phyloP scores from a whole-genome alignment of 2,888 invertebrate species.

The Cepaea hortensis region DNA sequence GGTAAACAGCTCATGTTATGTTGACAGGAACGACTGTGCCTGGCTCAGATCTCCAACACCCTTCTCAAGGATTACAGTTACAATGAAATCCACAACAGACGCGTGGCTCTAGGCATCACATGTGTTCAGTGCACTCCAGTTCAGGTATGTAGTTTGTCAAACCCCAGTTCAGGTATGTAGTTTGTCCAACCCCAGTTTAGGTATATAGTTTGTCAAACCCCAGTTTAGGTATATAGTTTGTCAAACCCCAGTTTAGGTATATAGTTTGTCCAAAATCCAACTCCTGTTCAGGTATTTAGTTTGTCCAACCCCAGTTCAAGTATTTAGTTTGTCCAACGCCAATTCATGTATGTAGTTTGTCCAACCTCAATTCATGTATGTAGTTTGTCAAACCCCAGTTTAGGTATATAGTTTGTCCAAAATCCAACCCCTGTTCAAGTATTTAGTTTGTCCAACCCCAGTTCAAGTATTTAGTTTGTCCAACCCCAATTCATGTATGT shows the following conservation, averaged over 20 bases:
- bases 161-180: background rate
- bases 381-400: background rate
- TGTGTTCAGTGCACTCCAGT: constrained; percentile 95
- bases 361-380: background rate
- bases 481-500: background rate
- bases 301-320: background rate
- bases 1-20: too few species aligned
- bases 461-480: background rate
- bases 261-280: constrained; percentile 72
- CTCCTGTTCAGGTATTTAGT: constrained; percentile 84
- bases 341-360: background rate
- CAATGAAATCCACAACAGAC: constrained; percentile 95
- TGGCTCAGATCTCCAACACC: constrained; percentile 97
- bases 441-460: background rate
- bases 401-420: background rate
- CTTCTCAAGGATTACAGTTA: constrained; percentile 95
- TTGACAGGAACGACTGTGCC: constrained; percentile 86
- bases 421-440: constrained; percentile 86
- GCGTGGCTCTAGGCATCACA: constrained; percentile 91
- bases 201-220: background rate
- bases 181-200: background rate
- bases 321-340: background rate
- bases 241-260: background rate
- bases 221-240: background rate
- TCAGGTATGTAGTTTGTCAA: constrained; percentile 74